Evolutionary conservation across 2,888 invertebrate genomes (phyloP).

Genomic region (Epiblema foenella): DNA sequence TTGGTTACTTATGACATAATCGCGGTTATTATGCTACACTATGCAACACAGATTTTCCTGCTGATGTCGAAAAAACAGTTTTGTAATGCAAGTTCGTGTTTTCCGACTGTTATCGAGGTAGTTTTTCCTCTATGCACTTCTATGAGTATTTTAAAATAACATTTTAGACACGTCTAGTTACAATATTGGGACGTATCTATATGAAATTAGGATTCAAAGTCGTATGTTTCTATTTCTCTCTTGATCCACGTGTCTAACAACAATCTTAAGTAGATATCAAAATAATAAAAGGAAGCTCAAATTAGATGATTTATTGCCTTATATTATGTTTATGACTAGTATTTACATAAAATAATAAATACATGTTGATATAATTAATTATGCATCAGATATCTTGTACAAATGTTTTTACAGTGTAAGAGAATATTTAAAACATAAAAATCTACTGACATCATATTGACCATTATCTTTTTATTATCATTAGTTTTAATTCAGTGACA

Average conservation of each 20-base stretch:
- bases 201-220: neutral
- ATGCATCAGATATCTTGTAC: too few species aligned
- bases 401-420: too few species aligned
- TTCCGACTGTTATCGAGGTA: neutral
- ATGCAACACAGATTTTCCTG: slow-evolving; percentile 16
- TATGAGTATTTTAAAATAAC: slow-evolving; percentile 6
- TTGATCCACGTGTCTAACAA: neutral
- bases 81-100: slow-evolving; percentile 9
- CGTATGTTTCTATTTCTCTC: neutral
- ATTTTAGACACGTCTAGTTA: neutral
- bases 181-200: neutral
- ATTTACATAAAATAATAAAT: slow-evolving; percentile 23
- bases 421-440: too few species aligned
- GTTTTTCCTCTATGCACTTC: slow-evolving; percentile 18
- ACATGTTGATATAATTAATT: neutral
- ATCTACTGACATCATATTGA: too few species aligned
- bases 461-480: too few species aligned
- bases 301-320: neutral
- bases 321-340: slow-evolving; percentile 22
- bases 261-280: neutral
- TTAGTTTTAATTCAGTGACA: too few species aligned
- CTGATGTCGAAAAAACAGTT: slow-evolving; percentile 4
- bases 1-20: neutral
- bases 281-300: neutral
- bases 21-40: neutral